phyloP scores from a whole-genome alignment of 2,888 invertebrate species.

The Diploptera punctata region DNA sequence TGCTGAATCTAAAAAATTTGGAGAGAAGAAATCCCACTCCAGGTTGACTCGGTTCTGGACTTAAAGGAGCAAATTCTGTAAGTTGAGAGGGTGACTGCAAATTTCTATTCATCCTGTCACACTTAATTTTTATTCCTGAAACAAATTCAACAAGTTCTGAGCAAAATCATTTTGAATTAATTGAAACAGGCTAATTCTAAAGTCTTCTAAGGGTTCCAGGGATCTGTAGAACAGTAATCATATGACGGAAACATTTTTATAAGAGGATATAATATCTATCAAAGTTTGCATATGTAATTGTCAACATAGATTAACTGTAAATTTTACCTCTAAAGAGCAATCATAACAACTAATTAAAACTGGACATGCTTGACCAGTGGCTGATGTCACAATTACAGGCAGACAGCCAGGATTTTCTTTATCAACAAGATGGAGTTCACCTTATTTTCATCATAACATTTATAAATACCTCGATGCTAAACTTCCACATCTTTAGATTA shows the following conservation, averaged over 20 bases:
- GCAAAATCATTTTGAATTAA: too few species aligned
- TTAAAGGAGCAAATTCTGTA: conserved; percentile 81
- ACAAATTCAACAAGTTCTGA: too few species aligned
- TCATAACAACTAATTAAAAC: not conserved
- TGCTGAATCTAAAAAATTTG: conserved; percentile 74
- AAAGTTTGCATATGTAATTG: too few species aligned
- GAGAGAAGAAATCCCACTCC: conserved; percentile 76
- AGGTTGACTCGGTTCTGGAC: conserved; percentile 75
- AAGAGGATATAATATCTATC: too few species aligned
- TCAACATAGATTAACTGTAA: too few species aligned
- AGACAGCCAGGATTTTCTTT: conserved; percentile 6
- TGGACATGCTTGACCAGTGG: not conserved
- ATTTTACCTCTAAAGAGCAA: too few species aligned
- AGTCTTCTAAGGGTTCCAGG: too few species aligned
- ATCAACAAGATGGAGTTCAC: not conserved
- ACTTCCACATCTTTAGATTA: too few species aligned
- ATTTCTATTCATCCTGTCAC: conserved; percentile 32
- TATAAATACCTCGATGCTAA: not conserved
- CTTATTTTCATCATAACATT: not conserved
- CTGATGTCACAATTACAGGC: not conserved
- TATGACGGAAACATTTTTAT: too few species aligned
- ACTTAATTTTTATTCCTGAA: too few species aligned
- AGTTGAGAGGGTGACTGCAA: conserved; percentile 50
- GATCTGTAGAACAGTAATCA: too few species aligned
- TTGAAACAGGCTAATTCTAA: too few species aligned